phyloP scores from a whole-genome alignment of 2,113 vertebrate genomes.

The Lycaon pictus region DNA sequence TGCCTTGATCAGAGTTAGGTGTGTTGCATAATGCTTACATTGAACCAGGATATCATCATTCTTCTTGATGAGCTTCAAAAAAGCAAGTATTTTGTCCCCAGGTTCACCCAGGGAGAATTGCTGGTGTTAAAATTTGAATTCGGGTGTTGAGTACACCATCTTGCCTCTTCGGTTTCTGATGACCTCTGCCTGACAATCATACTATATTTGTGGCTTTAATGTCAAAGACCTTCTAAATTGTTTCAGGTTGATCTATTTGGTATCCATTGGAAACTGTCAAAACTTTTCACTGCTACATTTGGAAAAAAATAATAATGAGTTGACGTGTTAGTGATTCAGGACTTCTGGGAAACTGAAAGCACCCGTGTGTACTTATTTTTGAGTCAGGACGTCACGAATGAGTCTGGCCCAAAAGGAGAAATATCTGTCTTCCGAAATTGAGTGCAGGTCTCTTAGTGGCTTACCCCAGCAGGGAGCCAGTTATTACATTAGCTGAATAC shows the following conservation, averaged over 20 bases:
- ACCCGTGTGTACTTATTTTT: constrained; percentile 70
- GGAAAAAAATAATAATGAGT: constrained; percentile 15
- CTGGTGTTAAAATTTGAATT: background rate
- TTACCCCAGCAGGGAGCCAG: constrained; percentile 82
- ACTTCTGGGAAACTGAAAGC: constrained; percentile 81
- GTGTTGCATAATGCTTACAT: background rate
- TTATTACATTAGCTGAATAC: constrained; percentile 83
- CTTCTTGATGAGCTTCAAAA: background rate
- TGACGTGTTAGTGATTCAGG: constrained; percentile 63
- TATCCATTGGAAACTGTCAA: constrained; percentile 43
- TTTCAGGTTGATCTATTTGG: background rate
- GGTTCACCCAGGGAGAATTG: background rate
- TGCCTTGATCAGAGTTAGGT: background rate
- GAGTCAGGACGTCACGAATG: constrained; percentile 77
- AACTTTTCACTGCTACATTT: constrained; percentile 36
- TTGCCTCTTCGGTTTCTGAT: background rate
- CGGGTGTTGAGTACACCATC: background rate
- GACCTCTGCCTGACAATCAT: background rate
- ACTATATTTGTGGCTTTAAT: background rate
- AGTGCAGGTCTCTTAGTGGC: constrained; percentile 82
- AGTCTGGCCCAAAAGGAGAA: constrained; percentile 72
- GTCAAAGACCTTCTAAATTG: background rate
- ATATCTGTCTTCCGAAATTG: constrained; percentile 75
- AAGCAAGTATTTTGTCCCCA: background rate
- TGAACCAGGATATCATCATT: background rate